Evolutionary conservation across 2,113 vertebrate species (phyloP).

Genomic region (Phyllostomus discolor): DNA sequence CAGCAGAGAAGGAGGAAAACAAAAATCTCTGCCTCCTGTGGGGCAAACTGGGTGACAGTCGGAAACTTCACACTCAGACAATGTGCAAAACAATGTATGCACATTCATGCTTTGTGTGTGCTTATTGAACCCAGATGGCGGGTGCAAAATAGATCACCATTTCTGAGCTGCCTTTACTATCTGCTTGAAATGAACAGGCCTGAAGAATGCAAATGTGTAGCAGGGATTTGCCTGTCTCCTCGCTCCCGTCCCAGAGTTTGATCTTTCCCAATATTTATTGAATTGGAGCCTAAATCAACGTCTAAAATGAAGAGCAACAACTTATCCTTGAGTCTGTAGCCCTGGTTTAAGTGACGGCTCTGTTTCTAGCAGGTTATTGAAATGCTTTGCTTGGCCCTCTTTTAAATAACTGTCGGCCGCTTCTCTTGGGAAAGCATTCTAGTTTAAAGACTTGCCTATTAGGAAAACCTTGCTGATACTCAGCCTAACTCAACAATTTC

Average conservation of each 20-base stretch:
- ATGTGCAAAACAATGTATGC: neutral
- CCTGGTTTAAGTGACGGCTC: neutral
- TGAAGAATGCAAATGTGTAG: neutral
- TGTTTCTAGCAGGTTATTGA: neutral
- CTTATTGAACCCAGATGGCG: neutral
- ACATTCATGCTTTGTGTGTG: neutral
- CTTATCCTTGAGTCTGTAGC: neutral
- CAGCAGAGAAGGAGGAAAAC: neutral
- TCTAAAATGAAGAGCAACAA: neutral
- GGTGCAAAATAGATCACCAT: neutral
- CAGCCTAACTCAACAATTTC: constrained; percentile 25
- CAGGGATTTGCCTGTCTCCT: neutral
- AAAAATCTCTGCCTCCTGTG: constrained; percentile 1
- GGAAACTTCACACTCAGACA: neutral
- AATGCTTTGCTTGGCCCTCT: neutral
- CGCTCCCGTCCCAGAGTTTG: neutral
- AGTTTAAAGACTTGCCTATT: constrained; percentile 31
- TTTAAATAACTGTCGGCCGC: constrained; percentile 2
- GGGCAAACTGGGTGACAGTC: constrained; percentile 24
- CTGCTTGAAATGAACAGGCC: neutral
- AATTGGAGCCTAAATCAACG: neutral
- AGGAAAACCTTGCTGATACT: neutral
- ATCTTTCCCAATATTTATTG: neutral
- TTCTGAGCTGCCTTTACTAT: neutral
- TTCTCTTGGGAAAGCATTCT: neutral